phyloP scores from a whole-genome alignment of 1,140 invertebrate species.

The Akabosia matsudoensis region DNA sequence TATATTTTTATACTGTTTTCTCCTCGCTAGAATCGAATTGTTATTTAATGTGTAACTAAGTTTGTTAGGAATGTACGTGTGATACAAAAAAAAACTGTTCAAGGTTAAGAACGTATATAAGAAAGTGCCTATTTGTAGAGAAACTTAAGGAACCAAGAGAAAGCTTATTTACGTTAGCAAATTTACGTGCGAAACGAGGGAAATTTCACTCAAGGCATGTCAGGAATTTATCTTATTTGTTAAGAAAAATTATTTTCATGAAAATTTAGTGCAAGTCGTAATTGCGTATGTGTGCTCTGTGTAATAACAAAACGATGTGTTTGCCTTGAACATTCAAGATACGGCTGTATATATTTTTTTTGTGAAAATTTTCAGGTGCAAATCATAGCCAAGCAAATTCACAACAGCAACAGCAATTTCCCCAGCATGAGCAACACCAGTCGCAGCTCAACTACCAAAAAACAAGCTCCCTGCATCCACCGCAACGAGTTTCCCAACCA shows the following conservation, averaged over 20 bases:
- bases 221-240: conserved; percentile 5
- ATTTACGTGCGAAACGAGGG: too few species aligned
- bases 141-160: not conserved
- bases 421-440: not conserved
- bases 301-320: too few species aligned
- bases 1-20: too few species aligned
- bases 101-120: not conserved
- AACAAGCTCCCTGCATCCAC: not conserved
- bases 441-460: not conserved
- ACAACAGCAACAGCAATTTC: not conserved
- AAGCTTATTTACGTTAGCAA: not conserved
- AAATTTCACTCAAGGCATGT: not conserved
- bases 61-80: too few species aligned
- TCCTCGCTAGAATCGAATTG: too few species aligned
- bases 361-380: not conserved
- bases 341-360: too few species aligned
- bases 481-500: not conserved
- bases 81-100: too few species aligned
- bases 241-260: not conserved
- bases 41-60: too few species aligned
- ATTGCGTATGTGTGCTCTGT: too few species aligned
- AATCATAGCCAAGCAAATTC: not conserved
- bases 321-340: too few species aligned
- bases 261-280: not conserved
- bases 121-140: not conserved